Conservation (phyloP, 1,140 invertebrate species). For the Dendroctonus ponderosae region DNA sequence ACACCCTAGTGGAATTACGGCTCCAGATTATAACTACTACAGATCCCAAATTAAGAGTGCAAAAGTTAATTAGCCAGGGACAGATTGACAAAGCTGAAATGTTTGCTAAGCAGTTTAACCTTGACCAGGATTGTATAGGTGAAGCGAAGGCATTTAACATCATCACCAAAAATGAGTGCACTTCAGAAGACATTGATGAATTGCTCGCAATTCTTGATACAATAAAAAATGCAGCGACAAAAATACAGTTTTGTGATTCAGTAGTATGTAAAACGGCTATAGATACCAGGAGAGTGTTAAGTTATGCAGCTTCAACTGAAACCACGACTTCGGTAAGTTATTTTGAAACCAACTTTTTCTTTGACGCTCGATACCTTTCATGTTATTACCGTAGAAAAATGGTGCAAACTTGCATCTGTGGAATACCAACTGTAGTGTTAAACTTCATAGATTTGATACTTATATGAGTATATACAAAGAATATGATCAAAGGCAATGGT, state of each 20-base stretch:
- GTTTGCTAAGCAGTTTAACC: constrained; percentile 36
- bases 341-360: too few species aligned
- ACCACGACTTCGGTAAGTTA: too few species aligned
- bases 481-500: constrained; percentile 30
- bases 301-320: constrained; percentile 29
- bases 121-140: constrained; percentile 32
- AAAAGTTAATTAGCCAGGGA: constrained; percentile 33
- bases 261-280: constrained; percentile 33
- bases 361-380: too few species aligned
- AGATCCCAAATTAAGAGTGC: constrained; percentile 35
- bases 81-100: constrained; percentile 41
- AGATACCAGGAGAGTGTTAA: constrained; percentile 39
- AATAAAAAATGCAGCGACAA: constrained; percentile 36
- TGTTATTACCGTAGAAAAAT: too few species aligned
- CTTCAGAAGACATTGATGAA: constrained; percentile 35
- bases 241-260: constrained; percentile 35
- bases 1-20: constrained; percentile 33
- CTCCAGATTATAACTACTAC: constrained; percentile 38
- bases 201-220: constrained; percentile 38
- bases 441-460: constrained; percentile 38
- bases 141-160: constrained; percentile 40
- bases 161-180: constrained; percentile 34
- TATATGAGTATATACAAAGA: constrained; percentile 29
- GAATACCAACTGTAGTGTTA: neutral
- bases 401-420: neutral